Conservation (phyloP, 2,797 vertebrate species). For the Euphonia xanthogaster region DNA sequence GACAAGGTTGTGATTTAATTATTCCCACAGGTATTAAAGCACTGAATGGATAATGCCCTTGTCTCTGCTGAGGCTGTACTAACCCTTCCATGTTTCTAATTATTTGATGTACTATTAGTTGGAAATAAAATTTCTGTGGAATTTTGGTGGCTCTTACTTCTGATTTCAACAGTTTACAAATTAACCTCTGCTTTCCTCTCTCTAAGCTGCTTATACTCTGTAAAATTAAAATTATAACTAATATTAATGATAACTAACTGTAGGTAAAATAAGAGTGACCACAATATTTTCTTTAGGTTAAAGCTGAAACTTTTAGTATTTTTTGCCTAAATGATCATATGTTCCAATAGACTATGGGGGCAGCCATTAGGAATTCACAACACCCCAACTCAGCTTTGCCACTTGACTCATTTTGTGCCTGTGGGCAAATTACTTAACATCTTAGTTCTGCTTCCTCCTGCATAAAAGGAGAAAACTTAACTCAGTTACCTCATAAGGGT, state of each 20-base stretch:
- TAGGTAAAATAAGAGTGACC: not conserved
- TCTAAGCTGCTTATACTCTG: slow-evolving; percentile 30
- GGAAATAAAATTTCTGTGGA: not conserved
- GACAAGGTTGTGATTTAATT: slow-evolving; percentile 87
- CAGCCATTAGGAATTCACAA: not conserved
- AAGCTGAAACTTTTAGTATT: not conserved
- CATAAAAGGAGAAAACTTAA: slow-evolving; percentile 31
- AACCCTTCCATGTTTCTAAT: slow-evolving; percentile 46
- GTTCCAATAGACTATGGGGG: not conserved
- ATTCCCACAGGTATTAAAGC: slow-evolving; percentile 83
- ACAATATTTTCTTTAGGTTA: not conserved
- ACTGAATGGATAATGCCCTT: slow-evolving; percentile 54
- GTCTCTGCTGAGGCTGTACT: slow-evolving; percentile 70
- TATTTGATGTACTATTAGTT: slow-evolving; percentile 46
- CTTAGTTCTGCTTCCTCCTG: slow-evolving; percentile 16
- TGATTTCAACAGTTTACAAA: not conserved
- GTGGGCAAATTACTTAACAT: slow-evolving; percentile 6
- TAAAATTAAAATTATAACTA: not conserved
- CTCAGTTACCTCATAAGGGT: slow-evolving; percentile 18
- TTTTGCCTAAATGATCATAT: not conserved
- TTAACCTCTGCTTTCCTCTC: slow-evolving; percentile 34
- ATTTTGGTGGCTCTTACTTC: slow-evolving; percentile 4
- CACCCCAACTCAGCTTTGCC: not conserved
- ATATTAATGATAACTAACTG: not conserved
- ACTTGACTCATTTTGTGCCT: slow-evolving; percentile 38